phyloP scores from a whole-genome alignment of 1,140 invertebrate species.

The Rhynchophorus ferrugineus region DNA sequence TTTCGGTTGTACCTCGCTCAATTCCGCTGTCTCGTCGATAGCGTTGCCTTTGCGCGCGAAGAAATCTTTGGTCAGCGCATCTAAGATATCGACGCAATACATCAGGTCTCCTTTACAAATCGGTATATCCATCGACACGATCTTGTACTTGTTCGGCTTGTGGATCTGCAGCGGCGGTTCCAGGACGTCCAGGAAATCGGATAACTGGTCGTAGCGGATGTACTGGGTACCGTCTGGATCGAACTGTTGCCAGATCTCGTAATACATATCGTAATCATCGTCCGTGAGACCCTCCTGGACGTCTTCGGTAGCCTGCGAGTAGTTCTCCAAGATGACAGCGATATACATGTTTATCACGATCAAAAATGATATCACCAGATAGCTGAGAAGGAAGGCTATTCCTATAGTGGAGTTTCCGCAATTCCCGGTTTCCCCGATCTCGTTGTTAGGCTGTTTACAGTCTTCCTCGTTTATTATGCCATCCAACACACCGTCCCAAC shows the following conservation, averaged over 20 bases:
- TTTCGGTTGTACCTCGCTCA: conserved; percentile 65
- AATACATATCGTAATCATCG: conserved; percentile 99
- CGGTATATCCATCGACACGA: conserved; percentile 96
- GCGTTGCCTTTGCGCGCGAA: conserved; percentile 91
- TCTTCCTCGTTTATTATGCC: conserved; percentile 94
- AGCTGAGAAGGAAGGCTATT: conserved; percentile 89
- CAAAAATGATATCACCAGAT: conserved; percentile 95
- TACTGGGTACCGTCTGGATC: conserved; percentile 97
- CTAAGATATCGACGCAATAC: conserved; percentile 96
- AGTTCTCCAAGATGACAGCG: conserved; percentile 97
- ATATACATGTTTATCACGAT: conserved; percentile 99
- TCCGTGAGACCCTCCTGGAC: conserved; percentile 96
- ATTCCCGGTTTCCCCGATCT: conserved; percentile 79
- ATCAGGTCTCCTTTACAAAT: conserved; percentile 95
- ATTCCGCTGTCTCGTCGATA: conserved; percentile 79
- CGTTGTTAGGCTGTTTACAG: conserved; percentile 78
- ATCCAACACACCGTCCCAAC: conserved; percentile 92
- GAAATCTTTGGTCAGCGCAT: conserved; percentile 93
- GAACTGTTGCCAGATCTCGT: conserved; percentile 98
- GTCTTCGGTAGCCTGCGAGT: conserved; percentile 92
- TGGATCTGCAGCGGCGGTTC: conserved; percentile 92
- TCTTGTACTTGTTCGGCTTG: conserved; percentile 98
- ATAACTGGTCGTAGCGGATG: conserved; percentile 86
- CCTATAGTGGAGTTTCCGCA: conserved; percentile 90
- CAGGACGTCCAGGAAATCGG: conserved; percentile 90